These are phyloP conservation scores for Larimichthys polyactis DNA, from an alignment of 2,113 vertebrate genomes.

Conservation along the genomic window DNA sequence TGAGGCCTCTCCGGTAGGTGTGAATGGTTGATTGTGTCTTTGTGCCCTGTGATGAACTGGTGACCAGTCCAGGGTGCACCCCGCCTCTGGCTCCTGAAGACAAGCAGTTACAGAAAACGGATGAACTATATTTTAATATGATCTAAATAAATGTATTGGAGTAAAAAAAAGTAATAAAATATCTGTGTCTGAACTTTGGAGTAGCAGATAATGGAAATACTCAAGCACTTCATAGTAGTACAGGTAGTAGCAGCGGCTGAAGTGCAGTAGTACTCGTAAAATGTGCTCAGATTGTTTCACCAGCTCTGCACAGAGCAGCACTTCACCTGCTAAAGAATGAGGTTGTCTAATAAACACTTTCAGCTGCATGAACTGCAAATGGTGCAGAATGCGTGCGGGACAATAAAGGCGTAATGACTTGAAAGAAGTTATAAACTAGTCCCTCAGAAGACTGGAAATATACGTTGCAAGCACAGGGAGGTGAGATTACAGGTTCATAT, in stretches of 20 bases:
- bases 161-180: too few relatives aligned
- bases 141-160: too few relatives aligned
- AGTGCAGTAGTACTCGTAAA: neutral
- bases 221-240: neutral
- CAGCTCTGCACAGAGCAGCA: conserved; percentile 15
- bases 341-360: conserved; percentile 9
- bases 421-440: neutral
- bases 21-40: too few relatives aligned
- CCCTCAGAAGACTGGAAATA: neutral
- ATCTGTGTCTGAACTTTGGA: too few relatives aligned
- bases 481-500: neutral
- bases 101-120: too few relatives aligned
- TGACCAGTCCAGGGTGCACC: too few relatives aligned
- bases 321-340: conserved; percentile 15
- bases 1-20: too few relatives aligned
- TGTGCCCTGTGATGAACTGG: too few relatives aligned
- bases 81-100: too few relatives aligned
- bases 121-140: too few relatives aligned
- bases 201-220: too few relatives aligned
- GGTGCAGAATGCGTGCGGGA: conserved; percentile 22
- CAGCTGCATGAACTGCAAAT: conserved; percentile 29
- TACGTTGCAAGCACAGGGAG: neutral
- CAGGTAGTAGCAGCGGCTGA: neutral
- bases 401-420: conserved; percentile 29
- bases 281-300: conserved; percentile 1